phyloP scores from a whole-genome alignment of 2,888 invertebrate species.

The Thera obeliscata region DNA sequence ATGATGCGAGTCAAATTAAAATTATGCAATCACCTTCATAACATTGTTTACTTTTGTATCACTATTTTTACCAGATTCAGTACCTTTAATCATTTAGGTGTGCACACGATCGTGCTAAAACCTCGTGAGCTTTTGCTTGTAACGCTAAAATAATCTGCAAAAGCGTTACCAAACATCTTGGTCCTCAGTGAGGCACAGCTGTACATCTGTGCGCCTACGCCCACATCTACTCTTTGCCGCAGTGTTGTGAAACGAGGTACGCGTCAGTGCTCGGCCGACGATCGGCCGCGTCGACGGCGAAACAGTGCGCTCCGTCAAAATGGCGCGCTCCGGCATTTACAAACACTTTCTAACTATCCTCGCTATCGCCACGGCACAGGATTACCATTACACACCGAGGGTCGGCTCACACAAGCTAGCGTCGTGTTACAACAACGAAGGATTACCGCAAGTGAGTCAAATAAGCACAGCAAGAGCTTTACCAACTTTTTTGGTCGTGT shows the following conservation, averaged over 20 bases:
- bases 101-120: neutral
- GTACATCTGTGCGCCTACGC: conserved; percentile 8
- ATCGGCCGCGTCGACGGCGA: conserved; percentile 67
- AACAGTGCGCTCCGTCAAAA: conserved; percentile 65
- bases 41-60: neutral
- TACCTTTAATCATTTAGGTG: neutral
- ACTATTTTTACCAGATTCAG: neutral
- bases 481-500: conserved; percentile 53
- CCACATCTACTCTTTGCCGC: conserved; percentile 60
- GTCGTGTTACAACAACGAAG: conserved; percentile 73
- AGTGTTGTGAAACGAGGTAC: conserved; percentile 73
- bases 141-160: neutral
- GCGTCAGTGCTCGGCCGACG: conserved; percentile 75
- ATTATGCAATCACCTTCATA: neutral
- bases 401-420: conserved; percentile 71
- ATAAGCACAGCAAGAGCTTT: conserved; percentile 41
- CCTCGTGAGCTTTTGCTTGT: neutral
- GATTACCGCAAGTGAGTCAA: conserved; percentile 72
- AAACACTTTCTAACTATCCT: conserved; percentile 62
- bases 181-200: conserved; percentile 27
- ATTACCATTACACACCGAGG: conserved; percentile 67
- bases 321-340: conserved; percentile 66
- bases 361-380: conserved; percentile 61
- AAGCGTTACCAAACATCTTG: conserved; percentile 2
- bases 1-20: neutral